A percentile compares a stretch with the other conserved stretches of the same genome.
Evolutionary conservation across 2,113 vertebrate species (phyloP).

Genomic region (Sigmodon hispidus): DNA sequence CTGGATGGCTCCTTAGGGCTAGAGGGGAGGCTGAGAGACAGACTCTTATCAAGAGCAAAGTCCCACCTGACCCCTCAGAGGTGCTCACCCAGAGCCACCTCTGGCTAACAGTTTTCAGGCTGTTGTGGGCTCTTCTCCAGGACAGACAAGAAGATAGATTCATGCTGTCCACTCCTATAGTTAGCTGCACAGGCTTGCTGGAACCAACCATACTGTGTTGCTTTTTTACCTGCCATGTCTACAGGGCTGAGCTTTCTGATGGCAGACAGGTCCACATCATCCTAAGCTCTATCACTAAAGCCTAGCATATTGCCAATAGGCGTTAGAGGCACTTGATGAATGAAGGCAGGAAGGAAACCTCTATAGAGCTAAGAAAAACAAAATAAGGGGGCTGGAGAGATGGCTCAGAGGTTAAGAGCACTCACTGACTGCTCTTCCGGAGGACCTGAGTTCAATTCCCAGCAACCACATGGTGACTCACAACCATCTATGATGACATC

Average conservation of each 20-base stretch:
- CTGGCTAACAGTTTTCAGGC: background rate
- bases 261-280: background rate
- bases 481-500: too few species aligned
- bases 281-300: background rate
- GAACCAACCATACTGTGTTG: background rate
- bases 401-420: too few species aligned
- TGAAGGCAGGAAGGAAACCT: background rate
- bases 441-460: too few species aligned
- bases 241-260: background rate
- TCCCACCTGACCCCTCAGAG: background rate
- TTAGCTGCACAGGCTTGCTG: background rate
- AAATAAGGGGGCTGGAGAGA: too few species aligned
- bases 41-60: background rate
- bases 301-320: background rate
- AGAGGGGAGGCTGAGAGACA: background rate
- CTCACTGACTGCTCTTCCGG: too few species aligned
- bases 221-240: background rate
- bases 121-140: background rate
- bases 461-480: too few species aligned
- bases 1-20: background rate
- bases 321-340: constrained; percentile 8
- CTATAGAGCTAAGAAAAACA: background rate
- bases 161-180: background rate
- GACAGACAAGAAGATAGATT: background rate
- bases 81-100: background rate